Base-by-base conservation (phyloP, 2,888 invertebrate genomes). In the Lasioglossum leucozonium region DNA sequence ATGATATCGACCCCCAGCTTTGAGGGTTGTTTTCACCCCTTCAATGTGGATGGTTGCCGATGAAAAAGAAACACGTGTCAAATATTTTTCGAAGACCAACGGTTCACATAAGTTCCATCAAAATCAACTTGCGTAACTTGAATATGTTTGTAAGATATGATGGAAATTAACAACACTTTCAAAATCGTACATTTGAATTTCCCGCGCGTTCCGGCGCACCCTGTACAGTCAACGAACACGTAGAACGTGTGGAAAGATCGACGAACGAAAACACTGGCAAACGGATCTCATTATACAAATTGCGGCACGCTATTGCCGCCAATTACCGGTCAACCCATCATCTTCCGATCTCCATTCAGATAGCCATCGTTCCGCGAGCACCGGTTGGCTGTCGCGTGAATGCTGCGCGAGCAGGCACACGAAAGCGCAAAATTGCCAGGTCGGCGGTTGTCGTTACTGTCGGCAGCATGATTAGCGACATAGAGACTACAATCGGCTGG, bases 361-460 rank as follows among this genome's bases (percentile, higher is more conserved):
- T 26, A 71, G 42, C 6, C 26, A 42, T 71, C 71, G 69, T 13
- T 69, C 69, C 13, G n/a, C 69, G 40, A 42, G 37, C 67, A 34
- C 34, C 37, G 37, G 72, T 73, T 22, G 51, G 22, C 5, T n/a
- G 30, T 75, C 58, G 58, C 74, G 74, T 42, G 58, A 58, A 58
- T 11, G 18, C 3, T 6, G 3, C 10, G 75, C 37, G 58, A 22
- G 40, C 30, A 34, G 6, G 26, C 22, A 44, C 44, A 44, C 37
- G 40, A 37, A 18, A 40, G 55, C 6, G 22, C 18, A 22, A 58
- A 71, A 71, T 65, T 47, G n/a, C 65, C n/a, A 40, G 34, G 37
- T n/a, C 30, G 16, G 30, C 42, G 34, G 26, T 22, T 34, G 40
- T 62, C 62, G 4, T 37, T n/a, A 44, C 16, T 22, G 55, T 71